Evolutionary conservation across 2,888 invertebrate species (phyloP).

Genomic region (Synergus laeviventris): DNA sequence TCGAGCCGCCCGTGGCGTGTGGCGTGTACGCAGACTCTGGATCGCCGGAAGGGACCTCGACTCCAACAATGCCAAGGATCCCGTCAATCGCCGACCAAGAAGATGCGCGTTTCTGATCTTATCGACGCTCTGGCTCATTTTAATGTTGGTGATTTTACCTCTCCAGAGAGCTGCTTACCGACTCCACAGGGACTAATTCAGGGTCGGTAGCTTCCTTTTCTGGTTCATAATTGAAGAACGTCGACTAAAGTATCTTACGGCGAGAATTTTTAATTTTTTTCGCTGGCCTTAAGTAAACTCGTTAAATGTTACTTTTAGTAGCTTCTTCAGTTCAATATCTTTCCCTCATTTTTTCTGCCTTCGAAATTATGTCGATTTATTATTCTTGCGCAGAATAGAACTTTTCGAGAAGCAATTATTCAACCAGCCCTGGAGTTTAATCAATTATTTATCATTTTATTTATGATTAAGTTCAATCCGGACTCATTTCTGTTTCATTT

Average conservation of each 20-base stretch:
- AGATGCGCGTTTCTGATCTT: conserved; percentile 51
- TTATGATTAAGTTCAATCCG: no score
- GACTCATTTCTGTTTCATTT: no score
- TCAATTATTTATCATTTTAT: neutral
- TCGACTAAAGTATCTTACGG: conserved; percentile 24
- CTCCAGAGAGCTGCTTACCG: conserved; percentile 29
- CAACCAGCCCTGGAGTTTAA: neutral
- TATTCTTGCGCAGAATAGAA: neutral
- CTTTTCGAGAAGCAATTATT: neutral
- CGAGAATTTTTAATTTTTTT: neutral
- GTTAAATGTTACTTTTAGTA: conserved; percentile 6
- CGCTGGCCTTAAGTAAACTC: conserved; percentile 19
- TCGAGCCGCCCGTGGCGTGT: conserved; percentile 59
- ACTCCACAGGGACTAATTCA: conserved; percentile 32
- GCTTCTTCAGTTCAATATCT: neutral
- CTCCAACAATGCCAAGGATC: conserved; percentile 59
- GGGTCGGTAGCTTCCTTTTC: conserved; percentile 33
- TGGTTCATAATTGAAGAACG: conserved; percentile 32
- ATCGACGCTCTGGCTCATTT: conserved; percentile 52
- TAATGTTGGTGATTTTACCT: conserved; percentile 41
- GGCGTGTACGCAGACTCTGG: conserved; percentile 48
- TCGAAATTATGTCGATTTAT: neutral
- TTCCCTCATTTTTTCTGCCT: neutral
- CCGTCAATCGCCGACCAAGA: conserved; percentile 52
- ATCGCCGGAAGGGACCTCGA: conserved; percentile 55